Evolutionary conservation across 2,113 vertebrate species (phyloP), one percentile per base, ranked within the genome.

Genomic region (Pomatorhinus ruficollis): DNA sequence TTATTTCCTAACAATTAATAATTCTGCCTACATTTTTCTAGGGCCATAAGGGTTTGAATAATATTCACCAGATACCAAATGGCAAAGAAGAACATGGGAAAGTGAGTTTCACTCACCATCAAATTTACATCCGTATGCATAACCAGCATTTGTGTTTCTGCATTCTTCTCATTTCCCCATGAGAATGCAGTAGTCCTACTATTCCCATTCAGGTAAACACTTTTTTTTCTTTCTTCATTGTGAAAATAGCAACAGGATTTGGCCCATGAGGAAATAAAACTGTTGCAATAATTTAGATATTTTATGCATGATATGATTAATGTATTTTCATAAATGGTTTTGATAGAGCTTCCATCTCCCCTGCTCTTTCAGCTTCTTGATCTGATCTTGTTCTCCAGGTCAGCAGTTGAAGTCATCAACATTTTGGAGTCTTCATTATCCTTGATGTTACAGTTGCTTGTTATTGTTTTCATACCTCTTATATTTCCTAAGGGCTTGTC

Each of bases 81-180:
- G 30, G 21, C 21, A 77, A 72, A 83, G 69, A 78, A 74, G 45
- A 75, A 59, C 89, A 93, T 89, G 83, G 87, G 89, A 95, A 95
- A 96, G 47, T 44, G 39, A 71, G 72, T 95, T 88, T 70, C 30
- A 37, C 70, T 93, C 64, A 83, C 83, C 91, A 88, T 76, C n/a
- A 84, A 77, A 93, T 96, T 96, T 95, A 96, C 93, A 96, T 96
- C 30, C 16, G 15, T 52, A 81, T 88, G 16, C 92, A 95, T 93
- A 92, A 92, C 35, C 44, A 78, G 15, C 22, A 89, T 87, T 90
- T 86, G 19, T 63, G 27, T 78, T 95, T 89, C 76, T 92, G 40
- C 56, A 59, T 83, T 92, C 28, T 88, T 80, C 89, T 75, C 5
- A 56, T 81, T 95, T 83, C 89, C 89, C 40, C 83, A 93, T 96